phyloP scores from a whole-genome alignment of 64 coral and sea anemone genomes.

The Stichodactyla helianthus region DNA sequence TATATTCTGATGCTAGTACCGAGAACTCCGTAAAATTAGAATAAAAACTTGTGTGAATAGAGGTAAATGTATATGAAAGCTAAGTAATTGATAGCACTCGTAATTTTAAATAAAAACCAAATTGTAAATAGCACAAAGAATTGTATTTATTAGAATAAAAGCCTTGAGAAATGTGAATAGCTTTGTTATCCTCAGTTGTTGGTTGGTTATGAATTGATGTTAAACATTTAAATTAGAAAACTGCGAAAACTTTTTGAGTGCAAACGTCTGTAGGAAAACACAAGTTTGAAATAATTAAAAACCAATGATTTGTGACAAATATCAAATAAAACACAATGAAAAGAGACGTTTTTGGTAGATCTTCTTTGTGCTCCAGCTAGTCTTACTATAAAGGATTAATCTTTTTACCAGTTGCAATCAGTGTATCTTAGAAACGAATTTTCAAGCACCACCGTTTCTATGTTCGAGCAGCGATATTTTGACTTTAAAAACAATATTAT shows the following conservation, averaged over 20 bases:
- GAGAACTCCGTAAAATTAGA: no score
- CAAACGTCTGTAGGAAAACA: neutral
- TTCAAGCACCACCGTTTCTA: no score
- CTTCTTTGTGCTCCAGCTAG: neutral
- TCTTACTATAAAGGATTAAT: no score
- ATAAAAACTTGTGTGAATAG: neutral
- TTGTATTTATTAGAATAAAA: neutral
- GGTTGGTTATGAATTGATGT: no score
- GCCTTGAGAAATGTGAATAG: neutral
- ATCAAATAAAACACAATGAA: neutral
- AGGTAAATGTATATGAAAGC: neutral
- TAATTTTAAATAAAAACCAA: neutral
- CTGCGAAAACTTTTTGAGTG: no score
- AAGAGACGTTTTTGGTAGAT: neutral
- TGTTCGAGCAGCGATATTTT: neutral
- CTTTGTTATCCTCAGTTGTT: neutral
- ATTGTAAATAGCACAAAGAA: constrained; percentile 13
- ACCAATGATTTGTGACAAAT: neutral
- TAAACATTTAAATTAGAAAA: no score
- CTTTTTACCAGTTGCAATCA: no score
- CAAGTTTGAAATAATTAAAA: neutral
- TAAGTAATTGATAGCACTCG: neutral
- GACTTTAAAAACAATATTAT: neutral
- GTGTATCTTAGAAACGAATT: neutral
- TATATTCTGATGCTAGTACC: no score